Percentiles rank a stretch among this genome's conserved stretches.
phyloP scores from a whole-genome alignment of 2,888 invertebrate species.

The Ectemnius cavifrons region DNA sequence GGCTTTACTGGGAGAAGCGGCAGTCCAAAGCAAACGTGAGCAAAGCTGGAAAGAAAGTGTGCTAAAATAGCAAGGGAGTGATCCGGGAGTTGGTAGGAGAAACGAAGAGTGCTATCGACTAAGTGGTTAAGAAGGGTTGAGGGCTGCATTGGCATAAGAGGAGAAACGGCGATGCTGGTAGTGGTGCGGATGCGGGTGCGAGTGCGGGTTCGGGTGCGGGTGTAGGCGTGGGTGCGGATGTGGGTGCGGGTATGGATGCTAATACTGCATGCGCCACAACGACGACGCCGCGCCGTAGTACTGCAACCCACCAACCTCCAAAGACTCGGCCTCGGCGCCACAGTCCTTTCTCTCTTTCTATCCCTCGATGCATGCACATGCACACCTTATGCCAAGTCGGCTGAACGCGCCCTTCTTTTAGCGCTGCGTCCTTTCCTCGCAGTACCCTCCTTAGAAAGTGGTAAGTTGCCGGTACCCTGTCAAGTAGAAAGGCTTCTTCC shows the following conservation, averaged over 20 bases:
- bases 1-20: too few species aligned
- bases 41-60: too few species aligned
- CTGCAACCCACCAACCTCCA: constrained; percentile 61
- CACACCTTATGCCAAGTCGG: constrained; percentile 48
- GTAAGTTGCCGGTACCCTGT: constrained; percentile 59
- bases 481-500: background rate
- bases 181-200: too few species aligned
- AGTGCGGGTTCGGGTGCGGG: too few species aligned
- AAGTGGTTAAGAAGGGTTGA: too few species aligned
- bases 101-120: too few species aligned
- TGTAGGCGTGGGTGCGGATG: constrained; percentile 9
- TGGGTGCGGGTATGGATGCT: constrained; percentile 69
- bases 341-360: constrained; percentile 59
- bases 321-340: constrained; percentile 69
- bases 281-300: constrained; percentile 70
- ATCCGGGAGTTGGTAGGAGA: too few species aligned
- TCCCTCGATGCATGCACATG: constrained; percentile 67
- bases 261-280: constrained; percentile 70
- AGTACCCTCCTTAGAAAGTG: constrained; percentile 57
- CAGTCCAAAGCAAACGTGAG: too few species aligned
- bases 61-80: too few species aligned
- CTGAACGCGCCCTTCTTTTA: constrained; percentile 39
- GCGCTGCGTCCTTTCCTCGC: constrained; percentile 33
- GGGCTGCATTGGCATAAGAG: too few species aligned
- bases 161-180: too few species aligned